Base-by-base conservation (phyloP, 1,140 invertebrate genomes). In the Pseudomyrmex sp. region DNA sequence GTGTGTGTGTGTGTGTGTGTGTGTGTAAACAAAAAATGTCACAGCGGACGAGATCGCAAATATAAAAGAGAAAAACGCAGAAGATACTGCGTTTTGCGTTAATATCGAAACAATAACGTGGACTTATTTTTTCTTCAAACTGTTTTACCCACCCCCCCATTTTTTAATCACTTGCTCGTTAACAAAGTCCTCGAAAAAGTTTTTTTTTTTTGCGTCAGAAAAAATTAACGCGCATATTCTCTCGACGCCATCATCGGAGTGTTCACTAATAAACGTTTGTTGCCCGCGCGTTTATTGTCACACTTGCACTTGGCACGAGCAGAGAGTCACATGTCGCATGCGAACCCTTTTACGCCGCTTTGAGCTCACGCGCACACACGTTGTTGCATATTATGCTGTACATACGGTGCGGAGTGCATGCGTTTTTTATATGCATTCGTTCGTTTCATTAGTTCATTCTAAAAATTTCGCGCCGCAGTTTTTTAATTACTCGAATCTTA, bases 401-500 rank as follows among this genome's bases (percentile, higher is more conserved):
- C 10, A 46, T 35, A 35, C 35, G 35, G 0, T 35, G 56, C 65
- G 20, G 63, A 48, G 2, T 65, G 85, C 66, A 77, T 84, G 73
- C 52, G 35, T 35, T 35, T 54, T 1, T 44, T 35, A 59, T 59
- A 48, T 18, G 18, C 18, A 18, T 35, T 8, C 20, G 56, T 48
- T 48, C 18, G 8, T 10, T 18, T 13, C 15, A 52, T n/a, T 26
- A 7, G 18, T 69, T 68, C 50, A 79, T 79, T 70, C 76, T 59
- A 35, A 35, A 35, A 35, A 35, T 35, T 35, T 85, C 74, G 75
- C 74, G 62, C 61, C 56, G 23, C 65, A 76, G 72, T 56, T 61
- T 77, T 74, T 85, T 83, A 84, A 35, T 35, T 35, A 35, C 63
- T 82, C 68, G 62, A 87, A 84, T 85, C 86, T 85, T 77, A 88